A percentile compares a stretch with the other conserved stretches of the same genome.
Conservation (phyloP, 2,113 vertebrate genomes). For the Psephotus haematonotus region DNA sequence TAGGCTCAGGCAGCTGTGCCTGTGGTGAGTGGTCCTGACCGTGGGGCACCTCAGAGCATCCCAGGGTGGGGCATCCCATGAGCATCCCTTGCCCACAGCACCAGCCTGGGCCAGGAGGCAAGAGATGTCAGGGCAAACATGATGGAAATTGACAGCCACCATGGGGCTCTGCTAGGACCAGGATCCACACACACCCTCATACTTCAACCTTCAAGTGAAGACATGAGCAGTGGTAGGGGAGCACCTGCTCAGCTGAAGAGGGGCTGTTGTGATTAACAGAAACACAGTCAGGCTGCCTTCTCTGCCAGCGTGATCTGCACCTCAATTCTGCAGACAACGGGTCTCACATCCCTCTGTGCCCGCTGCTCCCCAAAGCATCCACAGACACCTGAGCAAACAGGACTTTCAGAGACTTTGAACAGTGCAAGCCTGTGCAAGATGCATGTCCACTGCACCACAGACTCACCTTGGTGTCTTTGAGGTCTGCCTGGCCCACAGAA, state of each 20-base stretch:
- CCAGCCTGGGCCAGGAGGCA: neutral
- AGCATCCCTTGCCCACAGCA: neutral
- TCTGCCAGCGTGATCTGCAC: rapidly evolving
- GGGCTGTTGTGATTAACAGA: neutral
- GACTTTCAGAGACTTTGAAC: neutral
- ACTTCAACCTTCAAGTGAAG: neutral
- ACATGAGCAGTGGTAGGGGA: neutral
- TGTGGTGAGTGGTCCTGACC: rapidly evolving
- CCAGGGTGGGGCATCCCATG: rapidly evolving
- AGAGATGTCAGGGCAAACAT: neutral
- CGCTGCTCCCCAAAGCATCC: neutral
- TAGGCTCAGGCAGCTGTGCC: neutral
- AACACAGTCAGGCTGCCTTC: neutral
- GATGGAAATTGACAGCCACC: neutral
- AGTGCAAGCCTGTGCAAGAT: neutral
- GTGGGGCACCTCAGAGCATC: rapidly evolving
- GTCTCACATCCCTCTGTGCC: neutral
- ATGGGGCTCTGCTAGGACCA: neutral
- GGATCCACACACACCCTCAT: neutral
- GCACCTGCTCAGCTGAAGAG: neutral
- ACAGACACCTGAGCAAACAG: too few relatives aligned
- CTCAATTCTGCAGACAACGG: neutral
- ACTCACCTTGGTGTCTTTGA: rapidly evolving
- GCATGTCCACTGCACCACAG: rapidly evolving
- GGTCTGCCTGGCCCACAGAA: neutral